These are phyloP conservation scores for Chamaea fasciata DNA, from an alignment of 2,113 vertebrate species.

Conservation along the genomic window DNA sequence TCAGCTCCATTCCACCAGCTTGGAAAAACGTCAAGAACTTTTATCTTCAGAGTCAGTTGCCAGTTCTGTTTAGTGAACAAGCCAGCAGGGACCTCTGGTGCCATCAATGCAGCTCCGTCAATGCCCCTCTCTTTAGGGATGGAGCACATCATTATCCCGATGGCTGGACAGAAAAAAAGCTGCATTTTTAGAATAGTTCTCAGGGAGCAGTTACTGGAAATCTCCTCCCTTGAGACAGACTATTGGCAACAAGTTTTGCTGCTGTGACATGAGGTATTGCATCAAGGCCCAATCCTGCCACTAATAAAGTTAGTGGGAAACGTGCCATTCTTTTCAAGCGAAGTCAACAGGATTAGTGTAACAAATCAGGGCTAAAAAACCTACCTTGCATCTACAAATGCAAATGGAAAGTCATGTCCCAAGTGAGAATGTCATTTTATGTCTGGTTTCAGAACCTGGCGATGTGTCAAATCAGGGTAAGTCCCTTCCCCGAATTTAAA, in stretches of 20 bases:
- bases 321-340: conserved; percentile 29
- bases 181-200: conserved; percentile 35
- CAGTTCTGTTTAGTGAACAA: conserved; percentile 65
- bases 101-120: conserved; percentile 23
- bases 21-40: conserved; percentile 68
- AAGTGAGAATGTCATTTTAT: neutral
- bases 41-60: conserved; percentile 66
- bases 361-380: neutral
- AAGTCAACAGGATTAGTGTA: conserved; percentile 38
- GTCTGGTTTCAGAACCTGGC: neutral
- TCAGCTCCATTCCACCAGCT: conserved; percentile 58
- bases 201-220: conserved; percentile 56
- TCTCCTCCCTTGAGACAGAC: conserved; percentile 52
- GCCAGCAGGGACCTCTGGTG: conserved; percentile 63
- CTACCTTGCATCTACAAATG: neutral
- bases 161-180: conserved; percentile 19
- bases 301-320: conserved; percentile 59
- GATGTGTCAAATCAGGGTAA: neutral
- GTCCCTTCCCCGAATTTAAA: neutral
- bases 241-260: conserved; percentile 60
- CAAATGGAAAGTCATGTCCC: neutral
- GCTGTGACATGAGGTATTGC: conserved; percentile 56
- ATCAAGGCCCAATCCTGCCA: conserved; percentile 42
- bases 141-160: conserved; percentile 13
- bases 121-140: conserved; percentile 51